Base-by-base conservation (phyloP, 2,113 vertebrate species). In the Bubo blakistoni region DNA sequence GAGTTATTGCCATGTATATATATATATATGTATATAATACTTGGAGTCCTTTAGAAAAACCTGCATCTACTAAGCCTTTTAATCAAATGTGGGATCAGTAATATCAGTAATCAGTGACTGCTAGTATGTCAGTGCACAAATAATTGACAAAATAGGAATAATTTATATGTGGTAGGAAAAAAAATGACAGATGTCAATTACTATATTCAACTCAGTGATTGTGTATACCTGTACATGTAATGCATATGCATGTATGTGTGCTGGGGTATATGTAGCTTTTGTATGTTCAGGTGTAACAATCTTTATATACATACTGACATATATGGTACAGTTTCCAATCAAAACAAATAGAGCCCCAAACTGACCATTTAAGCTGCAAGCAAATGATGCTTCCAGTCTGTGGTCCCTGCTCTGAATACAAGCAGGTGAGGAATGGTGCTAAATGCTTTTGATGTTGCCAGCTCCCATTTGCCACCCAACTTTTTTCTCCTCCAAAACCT, bases 401-500 rank as follows among this genome's bases (percentile, higher is more conserved):
- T 82, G 95, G 96, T 98, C 98, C 94, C 97, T 96, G 96, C 96
- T 97, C 93, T 95, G 96, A 97, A 98, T 98, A 97, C 98, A 97
- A 98, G 98, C 98, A 99, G 99, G 99, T 99, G 98, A 99, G 98
- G 98, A 97, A 97, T 97, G 92, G 97, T 87, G 98, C 98, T 98
- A 98, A 98, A 98, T 51, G 95, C 97, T 98, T 99, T 99, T 99
- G 99, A 99, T 99, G 99, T 99, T 98, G 98, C 98, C 98, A 99
- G 98, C 98, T 98, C 98, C 98, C 98, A 98, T 99, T 99, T 98
- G 98, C 98, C 99, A 98, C 98, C 98, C 98, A 99, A 99, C 98
- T 98, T 99, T 98, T 98, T 97, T 98, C 98, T 98, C 98, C 98
- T 98, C 98, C 98, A 98, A 98, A 98, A 99, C 98, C 98, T 99